These are phyloP conservation scores for Nibea albiflora DNA, from an alignment of 2,113 vertebrate species.

Conservation along the genomic window DNA sequence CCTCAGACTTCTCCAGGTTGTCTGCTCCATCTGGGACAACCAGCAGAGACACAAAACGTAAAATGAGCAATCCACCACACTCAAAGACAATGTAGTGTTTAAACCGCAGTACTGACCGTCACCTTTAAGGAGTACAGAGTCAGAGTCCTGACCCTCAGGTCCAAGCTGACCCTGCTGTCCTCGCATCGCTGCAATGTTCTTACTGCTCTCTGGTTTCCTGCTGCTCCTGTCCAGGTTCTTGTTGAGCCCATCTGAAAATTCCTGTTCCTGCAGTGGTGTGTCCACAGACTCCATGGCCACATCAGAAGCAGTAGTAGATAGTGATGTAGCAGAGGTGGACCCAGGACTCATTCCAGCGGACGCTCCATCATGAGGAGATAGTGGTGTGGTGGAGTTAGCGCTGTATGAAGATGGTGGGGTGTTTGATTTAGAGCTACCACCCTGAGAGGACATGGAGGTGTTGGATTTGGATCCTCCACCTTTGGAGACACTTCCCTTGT, in stretches of 20 bases:
- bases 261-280: constrained; percentile 74
- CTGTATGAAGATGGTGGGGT: constrained; percentile 79
- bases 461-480: constrained; percentile 67
- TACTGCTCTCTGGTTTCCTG: constrained; percentile 84
- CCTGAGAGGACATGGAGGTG: constrained; percentile 45
- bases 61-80: neutral
- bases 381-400: constrained; percentile 60
- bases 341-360: constrained; percentile 70
- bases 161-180: constrained; percentile 78
- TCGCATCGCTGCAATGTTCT: constrained; percentile 85
- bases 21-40: constrained; percentile 83
- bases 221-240: constrained; percentile 81
- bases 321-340: constrained; percentile 65
- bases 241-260: constrained; percentile 80
- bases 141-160: neutral
- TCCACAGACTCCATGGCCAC: constrained; percentile 79
- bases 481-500: constrained; percentile 83
- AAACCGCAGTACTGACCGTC: constrained; percentile 36
- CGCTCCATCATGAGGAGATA: constrained; percentile 49
- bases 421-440: constrained; percentile 85
- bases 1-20: constrained; percentile 93
- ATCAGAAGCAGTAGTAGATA: constrained; percentile 78
- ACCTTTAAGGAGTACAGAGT: neutral
- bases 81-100: neutral
- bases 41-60: neutral